Evolutionary conservation across 2,888 invertebrate genomes (phyloP), one percentile per base, ranked within the genome.

Genomic region (Acrobasis repandana): DNA sequence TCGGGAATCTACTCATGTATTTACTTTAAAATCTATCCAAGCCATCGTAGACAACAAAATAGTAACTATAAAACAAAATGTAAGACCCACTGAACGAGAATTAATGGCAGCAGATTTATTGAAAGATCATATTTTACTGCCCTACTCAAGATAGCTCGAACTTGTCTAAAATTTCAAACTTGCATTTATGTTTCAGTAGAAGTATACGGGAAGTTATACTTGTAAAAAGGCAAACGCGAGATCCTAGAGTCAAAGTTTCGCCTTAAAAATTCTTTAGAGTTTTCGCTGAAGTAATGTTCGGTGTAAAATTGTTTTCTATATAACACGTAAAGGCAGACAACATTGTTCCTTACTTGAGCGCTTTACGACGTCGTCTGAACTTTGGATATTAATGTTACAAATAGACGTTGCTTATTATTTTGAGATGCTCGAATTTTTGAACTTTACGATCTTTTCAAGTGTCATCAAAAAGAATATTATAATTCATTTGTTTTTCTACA

Each of bases 301-400:
- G 38, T 52, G 61, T 60, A 61, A 68, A 68, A 67, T 60, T 63
- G 62, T 67, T 69, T 66, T 64, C 52, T 65, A 67, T 66, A 67
- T 58, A 61, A 58, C 50, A 56, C 59, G 57, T 57, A 57, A 62
- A 36, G 56, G 49, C 58, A 57, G 60, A 64, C 61, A 62, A 64
- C 64, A 69, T 60, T 69, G 68, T 69, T 61, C 62, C 64, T 58
- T 54, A 59, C 61, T 63, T 10, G 59, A 63, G 60, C 58, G 58
- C 63, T 67, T 65, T 62, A 63, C 62, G 62, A 56, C 28, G 47
- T 54, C 58, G 57, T 58, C 58, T 52, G 36, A 67, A 64, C 60
- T 65, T 65, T 57, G 58, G 58, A 43, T 61, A 58, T 67, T 65
- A 65, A 59, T 52, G 46, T 46, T 43, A 43, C 46, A 15, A 46